These are phyloP conservation scores for Porites evermanni DNA, from an alignment of 92 coral and sea anemone species.

Conservation along the genomic window DNA sequence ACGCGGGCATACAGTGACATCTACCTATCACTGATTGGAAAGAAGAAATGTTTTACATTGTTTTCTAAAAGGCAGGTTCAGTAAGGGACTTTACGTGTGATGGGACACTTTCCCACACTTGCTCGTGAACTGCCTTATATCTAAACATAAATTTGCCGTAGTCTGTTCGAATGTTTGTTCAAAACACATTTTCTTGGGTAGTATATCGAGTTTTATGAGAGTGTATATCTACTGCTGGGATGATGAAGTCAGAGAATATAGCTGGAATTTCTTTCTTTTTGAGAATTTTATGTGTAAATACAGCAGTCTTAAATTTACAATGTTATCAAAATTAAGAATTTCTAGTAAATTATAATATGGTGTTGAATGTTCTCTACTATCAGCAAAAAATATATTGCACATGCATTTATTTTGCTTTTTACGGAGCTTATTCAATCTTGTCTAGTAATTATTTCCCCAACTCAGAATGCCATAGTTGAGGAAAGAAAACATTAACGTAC, in stretches of 20 bases:
- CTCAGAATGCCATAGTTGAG: conserved; percentile 28
- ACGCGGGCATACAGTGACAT: no score
- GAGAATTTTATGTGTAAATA: not conserved
- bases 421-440: not conserved
- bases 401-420: conserved; percentile 6
- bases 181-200: not conserved
- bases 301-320: no score
- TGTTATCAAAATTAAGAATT: not conserved
- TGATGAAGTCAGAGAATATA: not conserved
- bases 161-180: not conserved
- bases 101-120: no score
- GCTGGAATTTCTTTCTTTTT: not conserved
- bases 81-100: no score
- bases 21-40: not conserved
- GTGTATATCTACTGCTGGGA: no score
- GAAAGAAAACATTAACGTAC: conserved; percentile 2
- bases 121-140: no score
- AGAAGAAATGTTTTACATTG: no score
- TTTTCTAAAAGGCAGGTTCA: no score
- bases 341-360: not conserved
- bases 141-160: not conserved
- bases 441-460: conserved; percentile 8
- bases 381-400: not conserved
- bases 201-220: not conserved
- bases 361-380: conserved; percentile 1